Evolutionary conservation across 2,113 vertebrate species (phyloP).

Genomic region (Entomyzon cyanotis): DNA sequence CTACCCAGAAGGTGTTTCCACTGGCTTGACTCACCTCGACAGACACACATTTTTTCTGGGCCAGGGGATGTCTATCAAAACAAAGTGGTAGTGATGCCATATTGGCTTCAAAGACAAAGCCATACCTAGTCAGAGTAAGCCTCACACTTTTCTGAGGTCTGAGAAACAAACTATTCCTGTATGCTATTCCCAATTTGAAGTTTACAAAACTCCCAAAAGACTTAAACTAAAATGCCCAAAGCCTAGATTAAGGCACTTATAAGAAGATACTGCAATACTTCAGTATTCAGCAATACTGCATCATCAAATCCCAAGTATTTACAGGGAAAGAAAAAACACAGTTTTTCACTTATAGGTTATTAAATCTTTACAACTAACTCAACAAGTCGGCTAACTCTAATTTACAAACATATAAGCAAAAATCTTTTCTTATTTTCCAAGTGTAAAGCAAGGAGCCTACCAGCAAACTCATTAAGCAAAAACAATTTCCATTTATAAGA

Average conservation of each 20-base stretch:
- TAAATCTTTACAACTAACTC: background rate
- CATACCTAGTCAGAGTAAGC: background rate
- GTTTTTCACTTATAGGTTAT: background rate
- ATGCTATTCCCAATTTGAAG: background rate
- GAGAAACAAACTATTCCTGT: background rate
- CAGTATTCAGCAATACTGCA: too few species aligned
- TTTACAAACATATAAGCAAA: slow-evolving; percentile 1
- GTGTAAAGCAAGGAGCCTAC: background rate
- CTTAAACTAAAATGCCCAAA: background rate
- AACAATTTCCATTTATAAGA: slow-evolving; percentile 41
- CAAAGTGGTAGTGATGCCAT: background rate
- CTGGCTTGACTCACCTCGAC: background rate
- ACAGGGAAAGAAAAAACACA: background rate
- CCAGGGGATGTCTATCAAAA: background rate
- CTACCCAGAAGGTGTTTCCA: background rate
- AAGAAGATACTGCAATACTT: background rate
- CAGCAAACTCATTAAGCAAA: slow-evolving; percentile 28
- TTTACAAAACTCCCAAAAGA: background rate
- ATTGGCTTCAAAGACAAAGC: background rate
- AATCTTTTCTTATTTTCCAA: slow-evolving; percentile 1
- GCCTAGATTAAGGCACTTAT: background rate
- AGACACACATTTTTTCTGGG: background rate
- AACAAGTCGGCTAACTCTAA: background rate
- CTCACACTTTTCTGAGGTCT: background rate
- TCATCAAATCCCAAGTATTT: background rate